These are phyloP conservation scores for Platynereis dumerilii DNA, from an alignment of 2,888 invertebrate genomes.

Conservation along the genomic window DNA sequence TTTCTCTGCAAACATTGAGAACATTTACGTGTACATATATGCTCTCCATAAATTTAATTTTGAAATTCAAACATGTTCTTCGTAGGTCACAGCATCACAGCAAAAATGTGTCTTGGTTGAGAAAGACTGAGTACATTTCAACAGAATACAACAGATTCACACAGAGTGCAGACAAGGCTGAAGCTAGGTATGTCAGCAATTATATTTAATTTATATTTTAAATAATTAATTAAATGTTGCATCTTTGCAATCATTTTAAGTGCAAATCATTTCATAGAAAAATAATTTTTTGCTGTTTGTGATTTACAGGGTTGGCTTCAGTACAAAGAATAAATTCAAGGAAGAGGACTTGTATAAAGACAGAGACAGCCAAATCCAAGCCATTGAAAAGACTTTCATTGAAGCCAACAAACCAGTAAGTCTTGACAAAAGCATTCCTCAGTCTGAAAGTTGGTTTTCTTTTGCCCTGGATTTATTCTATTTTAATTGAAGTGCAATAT, in stretches of 20 bases:
- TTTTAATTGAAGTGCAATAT: constrained; percentile 3
- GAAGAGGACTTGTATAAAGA: constrained; percentile 95
- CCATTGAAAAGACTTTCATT: constrained; percentile 96
- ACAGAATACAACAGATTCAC: constrained; percentile 98
- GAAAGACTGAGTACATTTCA: constrained; percentile 98
- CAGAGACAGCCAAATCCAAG: constrained; percentile 93
- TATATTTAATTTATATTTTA: too few relatives aligned
- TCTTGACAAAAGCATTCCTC: not conserved
- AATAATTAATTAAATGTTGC: too few relatives aligned
- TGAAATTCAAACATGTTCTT: too few relatives aligned
- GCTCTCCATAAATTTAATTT: too few relatives aligned
- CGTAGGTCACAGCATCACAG: constrained; percentile 92
- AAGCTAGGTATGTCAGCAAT: constrained; percentile 76
- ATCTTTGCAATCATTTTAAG: too few relatives aligned
- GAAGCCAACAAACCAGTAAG: constrained; percentile 73
- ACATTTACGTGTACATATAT: too few relatives aligned
- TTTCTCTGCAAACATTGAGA: too few relatives aligned
- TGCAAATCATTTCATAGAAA: too few relatives aligned
- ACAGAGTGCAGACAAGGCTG: constrained; percentile 95
- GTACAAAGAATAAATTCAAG: constrained; percentile 88
- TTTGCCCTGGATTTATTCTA: too few relatives aligned
- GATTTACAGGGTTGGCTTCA: constrained; percentile 83
- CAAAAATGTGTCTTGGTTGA: constrained; percentile 95
- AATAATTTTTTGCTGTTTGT: constrained; percentile 3
- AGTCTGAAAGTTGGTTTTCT: too few relatives aligned